A percentile compares a stretch with the other conserved stretches of the same genome.
Evolutionary conservation across 2,888 invertebrate species (phyloP).

Genomic region (Andrena dorsata): DNA sequence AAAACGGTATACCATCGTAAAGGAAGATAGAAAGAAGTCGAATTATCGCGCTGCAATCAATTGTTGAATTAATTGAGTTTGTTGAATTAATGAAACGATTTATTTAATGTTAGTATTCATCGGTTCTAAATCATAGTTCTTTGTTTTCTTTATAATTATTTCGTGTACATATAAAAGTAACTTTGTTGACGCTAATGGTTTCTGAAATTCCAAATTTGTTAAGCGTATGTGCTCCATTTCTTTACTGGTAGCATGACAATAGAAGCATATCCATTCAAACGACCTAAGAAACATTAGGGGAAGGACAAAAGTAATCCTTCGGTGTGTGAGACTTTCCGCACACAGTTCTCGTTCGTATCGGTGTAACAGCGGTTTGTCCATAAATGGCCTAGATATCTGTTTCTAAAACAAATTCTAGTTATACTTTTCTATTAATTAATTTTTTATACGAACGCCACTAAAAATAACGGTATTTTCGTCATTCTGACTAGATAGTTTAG

Average conservation of each 20-base stretch:
- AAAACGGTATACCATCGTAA: neutral
- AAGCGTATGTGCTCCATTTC: conserved; percentile 4
- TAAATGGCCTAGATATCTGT: conserved; percentile 70
- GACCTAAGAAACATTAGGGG: conserved; percentile 68
- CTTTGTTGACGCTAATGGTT: conserved; percentile 43
- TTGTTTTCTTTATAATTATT: conserved; percentile 18
- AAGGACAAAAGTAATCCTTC: conserved; percentile 18
- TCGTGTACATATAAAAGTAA: conserved; percentile 35
- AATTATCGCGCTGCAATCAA: conserved; percentile 17
- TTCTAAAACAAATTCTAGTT: conserved; percentile 60
- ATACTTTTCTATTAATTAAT: conserved; percentile 74
- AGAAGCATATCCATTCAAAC: conserved; percentile 68
- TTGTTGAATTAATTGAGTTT: conserved; percentile 32
- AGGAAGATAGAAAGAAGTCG: conserved; percentile 25
- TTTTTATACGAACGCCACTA: conserved; percentile 71
- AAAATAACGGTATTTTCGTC: conserved; percentile 76
- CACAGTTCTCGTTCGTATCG: conserved; percentile 31
- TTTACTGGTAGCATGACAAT: conserved; percentile 60
- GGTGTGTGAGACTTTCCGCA: conserved; percentile 46
- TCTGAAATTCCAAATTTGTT: conserved; percentile 16
- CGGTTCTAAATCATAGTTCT: conserved; percentile 34
- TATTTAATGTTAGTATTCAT: conserved; percentile 45
- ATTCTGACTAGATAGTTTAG: conserved; percentile 71
- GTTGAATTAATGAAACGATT: conserved; percentile 36
- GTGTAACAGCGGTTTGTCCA: conserved; percentile 39